These are phyloP conservation scores for Perithous albicinctus DNA, from an alignment of 2,888 invertebrate species.

Conservation along the genomic window DNA sequence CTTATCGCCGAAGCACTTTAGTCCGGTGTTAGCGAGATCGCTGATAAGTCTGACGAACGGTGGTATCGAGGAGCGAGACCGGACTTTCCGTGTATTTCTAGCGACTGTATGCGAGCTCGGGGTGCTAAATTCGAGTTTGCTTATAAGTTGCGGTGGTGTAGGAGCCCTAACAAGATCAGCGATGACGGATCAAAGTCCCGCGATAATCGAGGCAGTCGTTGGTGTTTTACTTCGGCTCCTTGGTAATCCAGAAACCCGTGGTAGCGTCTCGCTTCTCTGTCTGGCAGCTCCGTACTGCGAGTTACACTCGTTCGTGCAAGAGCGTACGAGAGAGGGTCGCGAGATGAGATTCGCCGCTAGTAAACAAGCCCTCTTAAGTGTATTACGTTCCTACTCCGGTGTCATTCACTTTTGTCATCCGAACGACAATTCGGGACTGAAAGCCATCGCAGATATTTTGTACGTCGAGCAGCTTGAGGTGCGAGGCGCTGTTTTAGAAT, in stretches of 20 bases:
- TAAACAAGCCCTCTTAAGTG: slow-evolving; percentile 92
- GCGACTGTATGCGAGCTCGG: slow-evolving; percentile 96
- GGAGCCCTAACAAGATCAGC: slow-evolving; percentile 93
- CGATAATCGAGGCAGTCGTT: slow-evolving; percentile 95
- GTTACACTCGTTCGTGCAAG: slow-evolving; percentile 87
- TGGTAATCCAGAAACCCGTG: slow-evolving; percentile 93
- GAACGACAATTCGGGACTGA: slow-evolving; percentile 90
- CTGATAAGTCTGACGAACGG: slow-evolving; percentile 93
- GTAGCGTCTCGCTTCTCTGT: slow-evolving; percentile 93
- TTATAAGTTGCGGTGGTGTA: slow-evolving; percentile 93
- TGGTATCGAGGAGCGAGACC: slow-evolving; percentile 92
- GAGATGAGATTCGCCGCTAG: slow-evolving; percentile 95
- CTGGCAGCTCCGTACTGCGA: slow-evolving; percentile 98
- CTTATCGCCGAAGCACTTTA: slow-evolving; percentile 89
- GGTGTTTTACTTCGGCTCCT: slow-evolving; percentile 94
- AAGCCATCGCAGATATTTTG: slow-evolving; percentile 92
- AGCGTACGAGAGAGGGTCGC: slow-evolving; percentile 85
- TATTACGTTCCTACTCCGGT: slow-evolving; percentile 96
- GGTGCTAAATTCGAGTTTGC: slow-evolving; percentile 92
- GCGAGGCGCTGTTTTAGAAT: slow-evolving; percentile 96
- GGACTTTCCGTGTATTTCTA: slow-evolving; percentile 93
- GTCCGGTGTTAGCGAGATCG: slow-evolving; percentile 91
- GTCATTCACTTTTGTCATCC: slow-evolving; percentile 95
- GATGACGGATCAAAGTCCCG: slow-evolving; percentile 93
- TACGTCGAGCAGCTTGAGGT: slow-evolving; percentile 96